Evolutionary conservation across 1,140 invertebrate species (phyloP).

Genomic region (Drosophila rhopaloa): DNA sequence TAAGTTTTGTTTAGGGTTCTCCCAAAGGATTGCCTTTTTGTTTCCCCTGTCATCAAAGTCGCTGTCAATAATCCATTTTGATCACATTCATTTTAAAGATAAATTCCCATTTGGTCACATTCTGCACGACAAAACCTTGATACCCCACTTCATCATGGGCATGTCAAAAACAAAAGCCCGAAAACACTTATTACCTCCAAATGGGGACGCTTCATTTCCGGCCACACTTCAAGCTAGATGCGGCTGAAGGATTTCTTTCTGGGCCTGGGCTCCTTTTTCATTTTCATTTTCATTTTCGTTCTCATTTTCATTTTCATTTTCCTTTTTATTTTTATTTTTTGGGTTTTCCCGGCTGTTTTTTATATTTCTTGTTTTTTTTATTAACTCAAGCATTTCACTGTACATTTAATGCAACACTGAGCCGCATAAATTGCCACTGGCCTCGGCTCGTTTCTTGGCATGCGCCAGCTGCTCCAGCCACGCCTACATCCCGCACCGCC

Average conservation of each 20-base stretch:
- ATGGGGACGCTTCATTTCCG: constrained; percentile 71
- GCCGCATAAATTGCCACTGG: constrained; percentile 72
- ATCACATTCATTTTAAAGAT: constrained; percentile 36
- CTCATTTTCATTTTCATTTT: constrained; percentile 19
- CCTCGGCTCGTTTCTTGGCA: constrained; percentile 64
- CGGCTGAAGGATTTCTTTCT: constrained; percentile 37
- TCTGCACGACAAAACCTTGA: constrained; percentile 34
- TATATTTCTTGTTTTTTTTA: constrained; percentile 51
- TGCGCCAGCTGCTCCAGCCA: constrained; percentile 54
- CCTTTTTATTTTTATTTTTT: constrained; percentile 11
- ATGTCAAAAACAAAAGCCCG: constrained; percentile 46
- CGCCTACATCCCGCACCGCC: neutral
- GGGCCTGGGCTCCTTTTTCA: constrained; percentile 48
- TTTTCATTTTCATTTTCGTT: constrained; percentile 38
- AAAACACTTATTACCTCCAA: constrained; percentile 63
- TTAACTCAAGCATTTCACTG: constrained; percentile 80
- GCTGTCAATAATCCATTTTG: constrained; percentile 31
- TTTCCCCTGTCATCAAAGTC: constrained; percentile 21
- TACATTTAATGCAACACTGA: constrained; percentile 82
- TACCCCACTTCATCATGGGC: constrained; percentile 45
- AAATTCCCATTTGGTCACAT: constrained; percentile 33
- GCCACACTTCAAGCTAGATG: constrained; percentile 65
- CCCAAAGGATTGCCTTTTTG: neutral
- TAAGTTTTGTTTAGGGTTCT: neutral
- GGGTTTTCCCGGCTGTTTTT: constrained; percentile 10